Conservation (phyloP, 2,113 vertebrate genomes). For the Nothoprocta perdicaria region DNA sequence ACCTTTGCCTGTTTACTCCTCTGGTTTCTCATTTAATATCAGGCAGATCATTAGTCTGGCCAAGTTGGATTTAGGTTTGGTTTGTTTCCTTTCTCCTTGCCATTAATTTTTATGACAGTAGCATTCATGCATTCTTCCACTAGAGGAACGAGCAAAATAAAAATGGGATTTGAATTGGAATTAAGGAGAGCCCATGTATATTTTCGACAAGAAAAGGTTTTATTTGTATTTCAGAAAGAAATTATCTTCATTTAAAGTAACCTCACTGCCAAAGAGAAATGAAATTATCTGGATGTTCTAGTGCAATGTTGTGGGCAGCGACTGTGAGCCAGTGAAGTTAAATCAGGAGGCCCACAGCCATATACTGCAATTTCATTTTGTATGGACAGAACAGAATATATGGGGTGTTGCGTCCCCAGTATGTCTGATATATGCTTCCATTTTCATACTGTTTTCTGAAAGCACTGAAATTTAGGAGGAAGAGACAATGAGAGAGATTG, state of each 20-base stretch:
- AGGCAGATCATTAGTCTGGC: constrained; percentile 34
- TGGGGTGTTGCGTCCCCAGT: background rate
- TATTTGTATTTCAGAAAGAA: background rate
- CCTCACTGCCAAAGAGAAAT: background rate
- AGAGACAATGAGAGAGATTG: background rate
- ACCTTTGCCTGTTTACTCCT: constrained; percentile 2
- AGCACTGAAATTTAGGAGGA: background rate
- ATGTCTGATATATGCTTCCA: background rate
- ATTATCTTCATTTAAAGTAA: background rate
- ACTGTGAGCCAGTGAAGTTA: background rate
- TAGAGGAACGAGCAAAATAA: constrained; percentile 35
- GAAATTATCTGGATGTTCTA: accelerated
- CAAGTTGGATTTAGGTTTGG: constrained; percentile 22
- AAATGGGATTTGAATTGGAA: constrained; percentile 27
- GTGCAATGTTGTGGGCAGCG: background rate
- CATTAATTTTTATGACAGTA: constrained; percentile 66
- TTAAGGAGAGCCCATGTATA: background rate
- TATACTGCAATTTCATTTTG: background rate
- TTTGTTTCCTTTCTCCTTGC: constrained; percentile 62
- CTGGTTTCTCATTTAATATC: constrained; percentile 51
- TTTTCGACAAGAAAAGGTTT: background rate
- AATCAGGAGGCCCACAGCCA: background rate
- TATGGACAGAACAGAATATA: background rate
- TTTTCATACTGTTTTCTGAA: too few relatives aligned
- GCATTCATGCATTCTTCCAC: constrained; percentile 38